Evolutionary conservation across 2,888 invertebrate species (phyloP).

Genomic region (Ormyrus labotus): DNA sequence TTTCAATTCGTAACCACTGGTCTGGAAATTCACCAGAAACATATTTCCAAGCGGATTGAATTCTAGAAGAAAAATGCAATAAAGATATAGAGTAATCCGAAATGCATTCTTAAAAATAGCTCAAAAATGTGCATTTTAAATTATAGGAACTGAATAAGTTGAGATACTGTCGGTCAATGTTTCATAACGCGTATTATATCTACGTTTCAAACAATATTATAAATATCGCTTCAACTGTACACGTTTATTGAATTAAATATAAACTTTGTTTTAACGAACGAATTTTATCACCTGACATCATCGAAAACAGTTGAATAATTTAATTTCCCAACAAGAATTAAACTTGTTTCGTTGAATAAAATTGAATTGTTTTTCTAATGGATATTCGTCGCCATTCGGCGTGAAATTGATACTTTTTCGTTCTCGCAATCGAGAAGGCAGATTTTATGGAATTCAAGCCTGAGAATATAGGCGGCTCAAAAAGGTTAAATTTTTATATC

Average conservation of each 20-base stretch:
- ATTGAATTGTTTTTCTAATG: not conserved
- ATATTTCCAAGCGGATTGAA: not conserved
- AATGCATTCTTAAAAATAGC: not conserved
- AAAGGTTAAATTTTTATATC: not conserved
- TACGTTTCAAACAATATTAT: not conserved
- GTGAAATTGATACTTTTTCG: slow-evolving; percentile 41
- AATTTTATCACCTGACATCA: not conserved
- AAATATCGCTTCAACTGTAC: not conserved
- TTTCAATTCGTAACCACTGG: slow-evolving; percentile 10
- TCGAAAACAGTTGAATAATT: not conserved
- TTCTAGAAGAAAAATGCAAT: not conserved
- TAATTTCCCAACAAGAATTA: not conserved
- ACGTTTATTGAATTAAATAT: no score
- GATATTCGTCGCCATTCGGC: slow-evolving; percentile 18
- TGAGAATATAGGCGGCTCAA: not conserved
- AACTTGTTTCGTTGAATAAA: slow-evolving; percentile 16
- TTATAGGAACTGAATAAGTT: not conserved
- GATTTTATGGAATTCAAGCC: not conserved
- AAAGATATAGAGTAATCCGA: not conserved
- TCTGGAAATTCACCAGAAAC: slow-evolving; percentile 15
- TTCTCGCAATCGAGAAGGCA: slow-evolving; percentile 10
- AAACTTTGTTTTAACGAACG: no score
- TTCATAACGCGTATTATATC: not conserved
- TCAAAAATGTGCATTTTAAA: not conserved
- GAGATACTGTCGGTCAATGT: no score